These are phyloP conservation scores for Rhynchomys soricoides DNA, from an alignment of 2,113 vertebrate genomes.

Conservation along the genomic window DNA sequence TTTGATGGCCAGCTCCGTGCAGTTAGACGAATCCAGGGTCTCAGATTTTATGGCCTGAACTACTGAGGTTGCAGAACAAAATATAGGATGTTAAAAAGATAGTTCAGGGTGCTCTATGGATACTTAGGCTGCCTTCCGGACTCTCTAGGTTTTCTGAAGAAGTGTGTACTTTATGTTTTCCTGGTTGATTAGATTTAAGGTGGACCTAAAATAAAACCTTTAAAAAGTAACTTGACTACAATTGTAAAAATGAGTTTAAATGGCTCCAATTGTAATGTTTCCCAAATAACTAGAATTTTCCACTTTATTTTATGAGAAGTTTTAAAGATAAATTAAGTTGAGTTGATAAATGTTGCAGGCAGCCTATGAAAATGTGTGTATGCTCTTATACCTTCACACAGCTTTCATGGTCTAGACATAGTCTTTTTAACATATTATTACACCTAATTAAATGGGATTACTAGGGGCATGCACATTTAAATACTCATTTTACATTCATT, in stretches of 20 bases:
- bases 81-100: not conserved
- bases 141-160: not conserved
- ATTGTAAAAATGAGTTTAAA: not conserved
- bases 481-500: slow-evolving; percentile 10
- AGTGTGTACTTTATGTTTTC: not conserved
- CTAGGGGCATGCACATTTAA: slow-evolving; percentile 41
- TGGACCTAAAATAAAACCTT: not conserved
- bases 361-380: not conserved
- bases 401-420: slow-evolving; percentile 42
- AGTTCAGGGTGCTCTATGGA: not conserved
- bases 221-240: slow-evolving; percentile 46
- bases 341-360: slow-evolving; percentile 37
- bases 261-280: not conserved
- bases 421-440: slow-evolving; percentile 57
- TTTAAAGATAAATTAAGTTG: slow-evolving; percentile 9
- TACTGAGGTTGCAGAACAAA: not conserved
- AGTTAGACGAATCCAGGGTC: not conserved
- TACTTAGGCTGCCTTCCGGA: not conserved
- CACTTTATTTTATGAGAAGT: slow-evolving; percentile 28
- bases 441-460: slow-evolving; percentile 57
- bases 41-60: not conserved
- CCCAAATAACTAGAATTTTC: not conserved
- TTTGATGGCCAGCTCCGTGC: slow-evolving; percentile 26
- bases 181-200: not conserved
- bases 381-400: not conserved